Base-by-base conservation (phyloP, 1,140 invertebrate species). In the Drosophila azteca region DNA sequence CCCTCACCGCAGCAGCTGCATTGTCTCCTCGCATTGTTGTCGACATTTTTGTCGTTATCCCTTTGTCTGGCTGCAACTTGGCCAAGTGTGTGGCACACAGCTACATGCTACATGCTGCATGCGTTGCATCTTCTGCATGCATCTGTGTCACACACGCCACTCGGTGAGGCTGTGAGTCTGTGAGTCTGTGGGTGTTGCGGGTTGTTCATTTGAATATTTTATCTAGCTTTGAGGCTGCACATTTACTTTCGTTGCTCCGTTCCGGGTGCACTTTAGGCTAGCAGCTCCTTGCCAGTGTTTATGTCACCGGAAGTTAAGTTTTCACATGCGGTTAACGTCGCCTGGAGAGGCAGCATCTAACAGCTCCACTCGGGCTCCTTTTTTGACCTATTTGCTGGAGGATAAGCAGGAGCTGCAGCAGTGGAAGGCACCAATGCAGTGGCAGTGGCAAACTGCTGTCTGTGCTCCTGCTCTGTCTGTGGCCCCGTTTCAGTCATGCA, bases 251-350 rank as follows among this genome's bases (percentile, higher is more conserved):
- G 55, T 65, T 82, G 65, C 74, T 77, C 35, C 73, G 52, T 69
- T 70, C 58, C 66, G 73, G 65, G 52, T 50, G 72, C 78, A 81
- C 81, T 85, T 80, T 79, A 82, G 79, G 83, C 76, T 52, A 82
- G 79, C 79, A 82, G 79, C 79, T 88, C 70, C 83, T 87, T 82
- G 79, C 80, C 71, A 79, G 78, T 88, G 83, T 87, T 87, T 87
- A 82, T 87, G 83, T 88, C 83, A 82, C 83, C 83, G 83, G 83
- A 87, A 88, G 83, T 87, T 87, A 78, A 88, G 83, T 87, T 87
- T 87, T 87, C 83, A 87, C 83, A 87, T 87, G 83, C 84, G 83
- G 83, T 88, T 87, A 87, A 82, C 78, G 82, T 88, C 83, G 83
- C 76, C 72, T 61, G 63, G 54, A 72, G 70, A 53, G 49, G 65